Base-by-base conservation (phyloP, 2,797 vertebrate species). In the Microcaecilia unicolor region DNA sequence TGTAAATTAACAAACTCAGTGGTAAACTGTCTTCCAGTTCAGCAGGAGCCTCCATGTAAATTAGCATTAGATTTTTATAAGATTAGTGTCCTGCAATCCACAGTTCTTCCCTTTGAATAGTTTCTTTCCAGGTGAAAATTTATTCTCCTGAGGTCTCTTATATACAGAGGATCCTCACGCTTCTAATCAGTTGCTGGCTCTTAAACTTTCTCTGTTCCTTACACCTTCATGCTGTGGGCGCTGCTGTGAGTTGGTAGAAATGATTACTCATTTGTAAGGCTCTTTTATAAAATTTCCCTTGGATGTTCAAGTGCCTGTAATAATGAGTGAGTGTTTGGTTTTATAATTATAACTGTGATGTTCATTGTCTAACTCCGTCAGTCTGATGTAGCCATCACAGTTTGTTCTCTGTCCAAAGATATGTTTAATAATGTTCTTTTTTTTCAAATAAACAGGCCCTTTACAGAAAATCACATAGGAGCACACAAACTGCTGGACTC, bases 1-100 rank as follows among this genome's bases (percentile, higher is more conserved):
- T 65, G 72, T 78, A 93, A 98, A 98, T 98, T 93, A 98, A 92
- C 89, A 93, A 85, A 88, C 94, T 80, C 93, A 89, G 92, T 90
- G 88, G 92, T 89, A 91, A 93, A 91, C 85, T 86, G 74, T 75
- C 84, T 84, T 94, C 87, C 80, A 88, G 86, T 94, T 93, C 90
- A 88, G 83, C 83, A 32, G 84, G 79, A 72, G 86, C 80, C 74
- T 78, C 84, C 86, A 88, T 92, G 91, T 84, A 95, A 97, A 98
- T 98, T 93, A 97, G 85, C 83, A 84, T 78, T 84, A 78, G 81
- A 86, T 91, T 90, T 87, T 96, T 95, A 96, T 98, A 94, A 90
- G 88, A 83, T 85, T 81, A 66, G 76, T 71, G 82, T 84, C 77
- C 72, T 54, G 67, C 64, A 73, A 72, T 64, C 72, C 67, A 56